Base-by-base conservation (phyloP, 2,113 vertebrate genomes). In the Centropristis striata region DNA sequence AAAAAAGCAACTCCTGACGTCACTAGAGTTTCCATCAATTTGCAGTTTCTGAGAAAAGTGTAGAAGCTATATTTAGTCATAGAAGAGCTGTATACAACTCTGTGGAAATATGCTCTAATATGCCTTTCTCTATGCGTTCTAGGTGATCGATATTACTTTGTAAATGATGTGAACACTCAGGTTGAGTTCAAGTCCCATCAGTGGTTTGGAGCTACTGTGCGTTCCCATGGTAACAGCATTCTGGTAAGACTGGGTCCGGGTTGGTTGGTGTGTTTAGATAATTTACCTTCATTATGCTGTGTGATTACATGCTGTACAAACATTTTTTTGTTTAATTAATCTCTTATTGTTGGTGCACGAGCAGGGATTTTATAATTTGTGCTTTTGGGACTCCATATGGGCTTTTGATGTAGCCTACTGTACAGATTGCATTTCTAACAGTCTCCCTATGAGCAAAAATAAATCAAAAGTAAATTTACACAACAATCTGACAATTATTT, bases 141-240 rank as follows among this genome's bases (percentile, higher is more conserved):
- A 94, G 93, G 92, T 64, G 93, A 94, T 86, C 91, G 86, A 12
- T 61, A 84, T 83, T 91, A 93, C 71, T 70, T 89, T 39, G 81
- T 93, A 28, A 92, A 92, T 27, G 70, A 88, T 1, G 74, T 84
- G 8, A 89, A 92, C 84, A 90, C 92, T 87, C 92, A 91, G 75
- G 90, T 94, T 54, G 93, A 93, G 74, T 93, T 93, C 78, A 93
- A 93, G 84, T 93, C 91, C 75, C 88, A 90, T 70, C 90, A 93
- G 83, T 94, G 90, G 90, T 92, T 93, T 65, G 90, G 92, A 81
- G 92, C 92, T 5, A 92, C 86, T 23, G 78, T 93, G 49, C 90
- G 91, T 85, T 88, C 92, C 80, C 88, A 92, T 75, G 89, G 89
- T 14, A 89, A 87, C 85, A 86, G 68, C 37, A 68, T 92, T 39